These are phyloP conservation scores for Octonoba sinensis DNA, from an alignment of 2,888 invertebrate species.

Conservation along the genomic window DNA sequence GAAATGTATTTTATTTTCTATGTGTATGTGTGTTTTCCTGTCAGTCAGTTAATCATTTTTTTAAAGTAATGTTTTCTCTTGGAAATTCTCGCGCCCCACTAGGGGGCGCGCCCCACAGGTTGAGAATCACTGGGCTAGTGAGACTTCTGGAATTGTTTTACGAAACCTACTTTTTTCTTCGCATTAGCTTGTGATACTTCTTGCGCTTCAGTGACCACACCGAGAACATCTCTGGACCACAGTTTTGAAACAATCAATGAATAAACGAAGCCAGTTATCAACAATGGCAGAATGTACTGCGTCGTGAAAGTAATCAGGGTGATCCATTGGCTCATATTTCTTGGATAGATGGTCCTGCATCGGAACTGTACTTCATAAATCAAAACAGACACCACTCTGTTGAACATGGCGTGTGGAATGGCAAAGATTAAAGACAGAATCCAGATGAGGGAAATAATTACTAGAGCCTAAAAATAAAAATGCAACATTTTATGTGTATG, in stretches of 20 bases:
- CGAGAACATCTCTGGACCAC: constrained; percentile 70
- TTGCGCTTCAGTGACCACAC: constrained; percentile 72
- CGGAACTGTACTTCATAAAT: constrained; percentile 33
- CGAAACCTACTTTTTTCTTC: constrained; percentile 69
- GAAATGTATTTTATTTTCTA: too few species aligned
- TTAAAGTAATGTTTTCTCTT: too few species aligned
- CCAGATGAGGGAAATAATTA: constrained; percentile 71
- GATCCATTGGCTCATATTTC: constrained; percentile 36
- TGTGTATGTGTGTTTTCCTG: too few species aligned
- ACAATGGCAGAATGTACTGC: constrained; percentile 72
- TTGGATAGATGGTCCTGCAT: constrained; percentile 53
- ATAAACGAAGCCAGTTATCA: constrained; percentile 72
- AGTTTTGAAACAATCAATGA: constrained; percentile 69
- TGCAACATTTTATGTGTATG: too few species aligned
- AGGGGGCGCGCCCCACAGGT: too few species aligned
- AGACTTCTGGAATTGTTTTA: too few species aligned
- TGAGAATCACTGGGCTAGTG: too few species aligned
- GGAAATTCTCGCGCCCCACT: too few species aligned
- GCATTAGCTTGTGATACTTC: constrained; percentile 70
- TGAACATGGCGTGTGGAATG: constrained; percentile 70
- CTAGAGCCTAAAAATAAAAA: constrained; percentile 67
- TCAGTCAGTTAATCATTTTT: too few species aligned
- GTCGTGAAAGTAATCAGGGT: constrained; percentile 69
- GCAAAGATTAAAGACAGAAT: constrained; percentile 69
- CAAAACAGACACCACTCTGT: constrained; percentile 26